Evolutionary conservation across 2,113 vertebrate genomes (phyloP).

Genomic region (Tapirus terrestris): DNA sequence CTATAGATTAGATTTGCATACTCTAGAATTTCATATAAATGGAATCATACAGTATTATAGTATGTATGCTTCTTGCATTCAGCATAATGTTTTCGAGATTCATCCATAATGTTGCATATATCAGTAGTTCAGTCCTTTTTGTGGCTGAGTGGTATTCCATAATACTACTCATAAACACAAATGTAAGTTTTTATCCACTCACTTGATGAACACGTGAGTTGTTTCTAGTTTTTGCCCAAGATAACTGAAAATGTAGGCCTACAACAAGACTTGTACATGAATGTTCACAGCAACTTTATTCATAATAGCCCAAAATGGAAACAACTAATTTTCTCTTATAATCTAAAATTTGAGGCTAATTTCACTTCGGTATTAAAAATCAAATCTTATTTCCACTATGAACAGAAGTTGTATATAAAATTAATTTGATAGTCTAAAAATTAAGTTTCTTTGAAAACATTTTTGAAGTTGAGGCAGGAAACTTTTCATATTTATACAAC

Average conservation of each 20-base stretch:
- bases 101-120: neutral
- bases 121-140: neutral
- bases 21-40: neutral
- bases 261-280: too few species aligned
- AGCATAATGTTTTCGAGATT: too few species aligned
- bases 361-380: neutral
- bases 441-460: conserved; percentile 16
- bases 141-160: neutral
- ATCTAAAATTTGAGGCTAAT: neutral
- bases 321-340: neutral
- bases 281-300: too few species aligned
- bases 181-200: neutral
- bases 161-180: neutral
- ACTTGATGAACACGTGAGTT: neutral
- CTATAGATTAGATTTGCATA: neutral
- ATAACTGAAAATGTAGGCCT: too few species aligned
- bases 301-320: too few species aligned
- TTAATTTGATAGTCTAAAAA: neutral
- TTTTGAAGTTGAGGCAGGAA: neutral
- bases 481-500: neutral
- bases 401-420: neutral
- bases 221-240: neutral
- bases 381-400: neutral
- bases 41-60: too few species aligned
- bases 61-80: too few species aligned